Conservation (phyloP, 1,140 invertebrate species). For the Macrocentrus cingulum region DNA sequence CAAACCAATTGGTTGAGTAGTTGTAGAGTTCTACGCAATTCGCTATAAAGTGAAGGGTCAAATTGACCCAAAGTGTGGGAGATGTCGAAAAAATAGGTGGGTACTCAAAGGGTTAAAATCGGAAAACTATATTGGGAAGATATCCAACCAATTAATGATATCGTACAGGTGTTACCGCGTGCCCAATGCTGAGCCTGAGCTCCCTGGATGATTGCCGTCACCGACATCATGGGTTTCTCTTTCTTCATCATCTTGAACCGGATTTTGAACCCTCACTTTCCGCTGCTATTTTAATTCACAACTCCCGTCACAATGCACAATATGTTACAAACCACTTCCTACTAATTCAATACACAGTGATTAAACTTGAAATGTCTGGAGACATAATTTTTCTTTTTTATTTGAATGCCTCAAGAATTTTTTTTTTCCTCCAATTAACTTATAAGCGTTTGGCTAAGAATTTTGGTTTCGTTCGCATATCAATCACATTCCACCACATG, state of each 20-base stretch:
- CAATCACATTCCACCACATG: background rate
- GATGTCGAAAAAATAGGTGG: too few relatives aligned
- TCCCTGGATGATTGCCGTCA: conserved; percentile 75
- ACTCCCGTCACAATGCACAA: conserved; percentile 7
- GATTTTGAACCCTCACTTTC: conserved; percentile 1
- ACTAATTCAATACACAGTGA: background rate
- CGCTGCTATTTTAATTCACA: background rate
- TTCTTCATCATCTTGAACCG: conserved; percentile 72
- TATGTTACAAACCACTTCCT: background rate
- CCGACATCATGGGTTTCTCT: conserved; percentile 82
- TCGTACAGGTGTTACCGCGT: conserved; percentile 58
- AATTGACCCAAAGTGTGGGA: too few relatives aligned
- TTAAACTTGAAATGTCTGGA: background rate
- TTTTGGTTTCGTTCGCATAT: conserved; percentile 17
- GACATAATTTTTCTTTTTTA: background rate
- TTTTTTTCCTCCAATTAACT: background rate
- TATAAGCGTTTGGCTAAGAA: background rate
- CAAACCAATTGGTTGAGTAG: too few relatives aligned
- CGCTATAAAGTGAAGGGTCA: too few relatives aligned
- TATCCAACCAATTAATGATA: conserved; percentile 28
- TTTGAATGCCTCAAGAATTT: too few relatives aligned
- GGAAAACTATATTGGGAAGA: conserved; percentile 1
- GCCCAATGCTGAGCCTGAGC: conserved; percentile 65
- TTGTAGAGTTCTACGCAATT: too few relatives aligned
- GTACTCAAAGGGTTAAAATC: too few relatives aligned